phyloP scores from a whole-genome alignment of 2,113 vertebrate genomes.

The Menidia beryllina region DNA sequence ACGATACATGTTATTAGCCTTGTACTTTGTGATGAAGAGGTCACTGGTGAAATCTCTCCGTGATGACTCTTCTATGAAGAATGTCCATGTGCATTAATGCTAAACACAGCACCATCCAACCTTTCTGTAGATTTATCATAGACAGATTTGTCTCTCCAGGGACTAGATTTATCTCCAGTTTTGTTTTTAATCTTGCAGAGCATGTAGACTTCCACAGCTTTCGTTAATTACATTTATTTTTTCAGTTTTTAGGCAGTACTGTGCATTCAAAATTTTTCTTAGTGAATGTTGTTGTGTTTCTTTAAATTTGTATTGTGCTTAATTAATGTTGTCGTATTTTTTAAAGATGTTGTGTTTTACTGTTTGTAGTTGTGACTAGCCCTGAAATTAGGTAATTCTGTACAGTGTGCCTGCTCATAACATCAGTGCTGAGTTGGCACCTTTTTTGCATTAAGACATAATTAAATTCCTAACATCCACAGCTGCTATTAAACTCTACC shows the following conservation, averaged over 20 bases:
- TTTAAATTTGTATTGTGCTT: too few relatives aligned
- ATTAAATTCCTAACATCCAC: conserved; percentile 14
- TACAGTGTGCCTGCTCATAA: conserved; percentile 17
- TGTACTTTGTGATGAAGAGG: neutral
- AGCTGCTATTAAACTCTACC: conserved; percentile 47
- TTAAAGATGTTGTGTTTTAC: too few relatives aligned
- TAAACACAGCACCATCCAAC: neutral
- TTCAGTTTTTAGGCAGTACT: too few relatives aligned
- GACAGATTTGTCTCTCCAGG: neutral
- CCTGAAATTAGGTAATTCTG: too few relatives aligned
- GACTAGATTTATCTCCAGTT: neutral
- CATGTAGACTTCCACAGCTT: too few relatives aligned
- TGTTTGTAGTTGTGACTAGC: too few relatives aligned
- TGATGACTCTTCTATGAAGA: neutral
- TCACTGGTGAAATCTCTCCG: neutral
- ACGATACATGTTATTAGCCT: neutral
- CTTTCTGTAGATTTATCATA: neutral
- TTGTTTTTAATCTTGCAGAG: too few relatives aligned
- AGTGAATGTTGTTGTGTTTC: too few relatives aligned
- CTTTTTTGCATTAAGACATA: conserved; percentile 42
- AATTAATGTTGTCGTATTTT: too few relatives aligned
- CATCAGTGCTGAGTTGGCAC: conserved; percentile 20
- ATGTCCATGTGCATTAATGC: neutral
- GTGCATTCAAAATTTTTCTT: too few relatives aligned
- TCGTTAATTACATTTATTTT: too few relatives aligned